Base-by-base conservation (phyloP, 2,888 invertebrate genomes). In the Corbicula japonica region DNA sequence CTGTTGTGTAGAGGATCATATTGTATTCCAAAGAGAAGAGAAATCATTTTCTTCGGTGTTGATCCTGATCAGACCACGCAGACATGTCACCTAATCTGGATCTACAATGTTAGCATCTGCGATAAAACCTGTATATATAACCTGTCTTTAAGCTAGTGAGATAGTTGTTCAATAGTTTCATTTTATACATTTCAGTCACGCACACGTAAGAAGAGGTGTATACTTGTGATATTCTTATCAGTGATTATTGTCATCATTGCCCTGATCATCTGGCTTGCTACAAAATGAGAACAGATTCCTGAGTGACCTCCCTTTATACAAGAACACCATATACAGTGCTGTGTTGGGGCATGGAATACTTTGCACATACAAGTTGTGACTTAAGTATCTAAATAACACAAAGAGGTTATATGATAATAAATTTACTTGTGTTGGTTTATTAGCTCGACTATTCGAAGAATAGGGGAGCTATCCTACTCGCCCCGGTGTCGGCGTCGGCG, bases 141-240 rank as follows among this genome's bases (percentile, higher is more conserved):
- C 8, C 21, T 50, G 6, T 50, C n/a, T 8, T 8, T 50, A 15
- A 18, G 50, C 6, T 50, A 21, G 6, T 15, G 12, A 18, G n/a
- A 10, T 50, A 18, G 15, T 26, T 54, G 12, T 12, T 30, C 21
- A 28, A 26, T n/a, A 21, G 18, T 30, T 8, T 72, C 12, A 38
- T 60, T 70, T 21, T 69, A 69, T 74, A 81, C 78, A 86, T 95
- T 95, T 65, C 95, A 97, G 96, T 97, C 96, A 92, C 97, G 97
- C 94, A 95, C 97, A 87, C 95, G 98, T 86, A 97, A 96, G 95
- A 98, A 97, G 96, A 97, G 97, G 93, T 95, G 97, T 66, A 95
- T 97, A 83, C 93, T 98, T 61, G 94, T 96, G 72, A 94, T 94
- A 65, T 91, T 94, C 70, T 80, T 93, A 46, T 83, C 92, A 38